Percentiles rank a stretch among this genome's conserved stretches.
These are phyloP conservation scores for Himalopsyche japonica DNA, from an alignment of 2,888 invertebrate species.

Conservation along the genomic window DNA sequence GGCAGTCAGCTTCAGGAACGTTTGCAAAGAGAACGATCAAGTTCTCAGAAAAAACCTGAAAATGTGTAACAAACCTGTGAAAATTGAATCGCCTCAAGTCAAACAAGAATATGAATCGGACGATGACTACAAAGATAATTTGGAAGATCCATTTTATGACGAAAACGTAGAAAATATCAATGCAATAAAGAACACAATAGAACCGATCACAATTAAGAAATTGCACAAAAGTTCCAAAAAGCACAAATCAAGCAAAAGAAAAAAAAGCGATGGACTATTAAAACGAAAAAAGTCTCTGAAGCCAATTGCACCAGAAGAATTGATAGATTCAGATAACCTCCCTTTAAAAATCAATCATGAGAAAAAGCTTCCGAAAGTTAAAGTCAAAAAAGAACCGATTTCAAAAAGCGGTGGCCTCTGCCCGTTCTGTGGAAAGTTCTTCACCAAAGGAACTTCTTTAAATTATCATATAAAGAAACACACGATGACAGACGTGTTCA, in stretches of 20 bases:
- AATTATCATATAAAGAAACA: constrained; percentile 28
- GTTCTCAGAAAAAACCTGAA: constrained; percentile 20
- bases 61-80: constrained; percentile 15
- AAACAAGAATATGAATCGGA: constrained; percentile 25
- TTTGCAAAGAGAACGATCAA: constrained; percentile 27
- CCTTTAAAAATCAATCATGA: not conserved
- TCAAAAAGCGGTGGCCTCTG: constrained; percentile 23
- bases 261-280: not conserved
- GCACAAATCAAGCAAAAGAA: constrained; percentile 1
- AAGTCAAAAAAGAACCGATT: constrained; percentile 10
- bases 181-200: not conserved
- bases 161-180: constrained; percentile 9
- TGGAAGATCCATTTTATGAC: not conserved
- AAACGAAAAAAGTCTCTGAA: not conserved
- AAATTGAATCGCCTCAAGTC: constrained; percentile 12
- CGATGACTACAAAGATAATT: constrained; percentile 13
- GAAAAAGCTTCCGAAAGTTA: not conserved
- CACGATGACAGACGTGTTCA: constrained; percentile 20
- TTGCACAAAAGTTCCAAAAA: constrained; percentile 3
- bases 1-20: constrained; percentile 19
- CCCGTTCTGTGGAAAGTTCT: constrained; percentile 32
- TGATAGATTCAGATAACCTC: not conserved
- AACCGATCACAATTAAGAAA: constrained; percentile 15
- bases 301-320: not conserved
- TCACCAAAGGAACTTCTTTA: constrained; percentile 20